Conservation (phyloP, 2,797 vertebrate species). For the Sebastiscus albofasciatus region DNA sequence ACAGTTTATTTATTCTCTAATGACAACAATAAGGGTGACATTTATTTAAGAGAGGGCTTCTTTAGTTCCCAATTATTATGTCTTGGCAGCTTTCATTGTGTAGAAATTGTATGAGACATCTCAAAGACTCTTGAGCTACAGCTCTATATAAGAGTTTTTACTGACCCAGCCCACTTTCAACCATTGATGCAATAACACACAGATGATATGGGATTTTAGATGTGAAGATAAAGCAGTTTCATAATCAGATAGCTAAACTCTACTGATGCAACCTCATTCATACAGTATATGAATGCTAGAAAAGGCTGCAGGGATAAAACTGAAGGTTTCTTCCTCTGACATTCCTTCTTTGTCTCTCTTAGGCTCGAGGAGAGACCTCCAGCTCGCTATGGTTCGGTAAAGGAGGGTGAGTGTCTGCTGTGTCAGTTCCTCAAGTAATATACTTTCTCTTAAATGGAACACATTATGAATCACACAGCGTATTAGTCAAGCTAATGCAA, state of each 20-base stretch:
- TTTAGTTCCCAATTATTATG: not conserved
- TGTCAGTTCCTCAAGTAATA: not conserved
- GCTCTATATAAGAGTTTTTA: not conserved
- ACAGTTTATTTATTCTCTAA: not conserved
- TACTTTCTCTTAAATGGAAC: not conserved
- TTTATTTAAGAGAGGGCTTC: not conserved
- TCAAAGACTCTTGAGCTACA: not conserved
- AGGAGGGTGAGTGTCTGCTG: conserved; percentile 79
- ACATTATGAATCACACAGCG: not conserved
- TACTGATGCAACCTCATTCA: not conserved
- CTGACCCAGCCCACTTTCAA: not conserved
- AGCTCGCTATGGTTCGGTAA: conserved; percentile 94
- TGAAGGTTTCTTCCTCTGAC: conserved; percentile 12
- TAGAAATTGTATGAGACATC: not conserved
- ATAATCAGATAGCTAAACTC: not conserved
- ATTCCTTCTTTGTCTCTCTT: conserved; percentile 36
- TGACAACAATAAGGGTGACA: not conserved
- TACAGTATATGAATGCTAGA: not conserved
- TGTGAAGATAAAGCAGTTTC: conserved; percentile 15
- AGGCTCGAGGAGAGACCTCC: conserved; percentile 94
- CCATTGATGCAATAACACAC: not conserved
- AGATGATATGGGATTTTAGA: not conserved
- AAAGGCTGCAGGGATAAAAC: not conserved
- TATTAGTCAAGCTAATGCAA: conserved; percentile 8
- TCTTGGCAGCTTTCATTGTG: not conserved